Evolutionary conservation across 2,113 vertebrate genomes (phyloP), one percentile per base, ranked within the genome.

Genomic region (Corynorhinus townsendii): DNA sequence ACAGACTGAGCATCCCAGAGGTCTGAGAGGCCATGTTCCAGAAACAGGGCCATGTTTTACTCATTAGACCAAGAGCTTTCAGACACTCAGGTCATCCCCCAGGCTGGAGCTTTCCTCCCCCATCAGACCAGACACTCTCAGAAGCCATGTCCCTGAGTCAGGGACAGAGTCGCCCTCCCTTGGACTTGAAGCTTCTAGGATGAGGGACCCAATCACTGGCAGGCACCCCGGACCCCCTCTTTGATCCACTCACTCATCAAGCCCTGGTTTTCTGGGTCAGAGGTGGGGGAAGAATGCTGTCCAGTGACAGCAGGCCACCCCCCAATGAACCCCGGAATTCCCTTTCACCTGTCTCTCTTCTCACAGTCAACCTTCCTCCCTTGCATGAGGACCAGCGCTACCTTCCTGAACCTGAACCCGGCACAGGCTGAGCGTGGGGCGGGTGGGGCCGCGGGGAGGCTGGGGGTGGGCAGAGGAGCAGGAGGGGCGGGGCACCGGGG

Each of bases 341-440:
- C 69, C 83, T 84, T 86, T 95, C 90, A 96, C 62, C 71, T 92
- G 80, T 96, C 92, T 97, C 91, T 96, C 95, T 97, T n/a, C 95
- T 94, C 97, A 43, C 93, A 96, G 92, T 82, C 90, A 75, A 35
- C 56, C 76, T 94, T 72, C 86, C 92, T 96, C 83, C 88, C 96
- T 92, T 30, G 87, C 88, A 24, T 5, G 68, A 95, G 35, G 94
- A 97, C 94, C 95, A 92, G 2, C 47, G 83, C 82, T 64, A 59
- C 43, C 77, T 54, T 95, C 84, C 95, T 80, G 91, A 86, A 52
- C 85, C 73, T 80, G 95, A 90, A 68, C 90, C 40, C 19, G 92
- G 69, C 81, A 30, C 96, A 95, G 93, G 97, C 95, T 96, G 96
- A 97, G 92, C 96, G 2, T 20, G 86, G 93, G 93, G 86, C 1